Conservation (phyloP, 2,113 vertebrate genomes). For the Erinaceus europaeus region DNA sequence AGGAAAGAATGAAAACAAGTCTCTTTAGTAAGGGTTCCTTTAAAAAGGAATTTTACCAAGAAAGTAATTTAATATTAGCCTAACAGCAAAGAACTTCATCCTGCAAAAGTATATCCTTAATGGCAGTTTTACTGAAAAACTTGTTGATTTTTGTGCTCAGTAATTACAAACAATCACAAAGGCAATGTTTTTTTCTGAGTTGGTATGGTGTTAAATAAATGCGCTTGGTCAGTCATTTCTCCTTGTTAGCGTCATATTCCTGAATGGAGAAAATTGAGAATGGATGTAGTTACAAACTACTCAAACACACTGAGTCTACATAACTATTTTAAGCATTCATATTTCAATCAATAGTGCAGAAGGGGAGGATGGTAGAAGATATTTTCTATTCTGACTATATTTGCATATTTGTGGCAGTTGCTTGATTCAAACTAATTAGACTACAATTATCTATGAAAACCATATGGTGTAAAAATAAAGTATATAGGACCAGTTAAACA, state of each 20-base stretch:
- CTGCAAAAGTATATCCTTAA: conserved; percentile 28
- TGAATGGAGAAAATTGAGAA: conserved; percentile 48
- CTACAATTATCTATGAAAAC: conserved; percentile 79
- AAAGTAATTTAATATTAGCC: not conserved
- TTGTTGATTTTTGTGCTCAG: conserved; percentile 32
- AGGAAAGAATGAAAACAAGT: conserved; percentile 5
- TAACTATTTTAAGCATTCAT: conserved; percentile 76
- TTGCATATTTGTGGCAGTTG: conserved; percentile 79
- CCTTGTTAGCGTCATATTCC: conserved; percentile 42
- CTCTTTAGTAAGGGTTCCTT: not conserved
- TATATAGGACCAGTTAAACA: conserved; percentile 71
- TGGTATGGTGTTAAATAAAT: conserved; percentile 21
- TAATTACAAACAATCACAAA: conserved; percentile 24
- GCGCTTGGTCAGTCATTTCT: conserved; percentile 45
- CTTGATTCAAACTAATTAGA: conserved; percentile 81
- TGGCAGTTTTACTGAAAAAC: conserved; percentile 53
- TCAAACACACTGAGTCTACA: conserved; percentile 58
- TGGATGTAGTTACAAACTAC: conserved; percentile 56
- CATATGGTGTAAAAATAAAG: conserved; percentile 76
- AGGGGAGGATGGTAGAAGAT: conserved; percentile 70
- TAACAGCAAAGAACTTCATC: conserved; percentile 18
- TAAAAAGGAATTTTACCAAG: conserved; percentile 40
- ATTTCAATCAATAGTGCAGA: conserved; percentile 77
- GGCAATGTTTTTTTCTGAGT: conserved; percentile 31
- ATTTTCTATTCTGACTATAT: conserved; percentile 73